Percentiles rank a stretch among this genome's conserved stretches.
Conservation (phyloP, 1,140 invertebrate species). For the Drosophila arizonae region DNA sequence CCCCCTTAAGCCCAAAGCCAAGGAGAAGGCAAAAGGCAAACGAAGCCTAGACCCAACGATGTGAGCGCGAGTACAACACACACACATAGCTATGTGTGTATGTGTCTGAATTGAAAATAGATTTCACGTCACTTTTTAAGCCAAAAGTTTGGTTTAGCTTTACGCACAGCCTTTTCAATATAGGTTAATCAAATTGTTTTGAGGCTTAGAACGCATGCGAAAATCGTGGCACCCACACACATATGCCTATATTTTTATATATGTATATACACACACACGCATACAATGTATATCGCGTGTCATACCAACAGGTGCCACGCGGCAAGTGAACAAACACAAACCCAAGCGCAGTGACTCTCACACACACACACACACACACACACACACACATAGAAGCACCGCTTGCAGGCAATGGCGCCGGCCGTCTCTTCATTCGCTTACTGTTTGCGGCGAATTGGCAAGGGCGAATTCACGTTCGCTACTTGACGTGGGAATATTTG, state of each 20-base stretch:
- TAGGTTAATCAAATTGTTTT: slow-evolving; percentile 23
- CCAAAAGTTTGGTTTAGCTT: slow-evolving; percentile 8
- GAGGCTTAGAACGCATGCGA: slow-evolving; percentile 14
- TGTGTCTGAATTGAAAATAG: slow-evolving; percentile 10
- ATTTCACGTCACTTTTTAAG: slow-evolving; percentile 40
- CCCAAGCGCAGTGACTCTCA: neutral
- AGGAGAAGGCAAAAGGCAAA: slow-evolving; percentile 58
- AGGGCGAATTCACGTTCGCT: slow-evolving; percentile 14
- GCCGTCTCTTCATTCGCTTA: neutral
- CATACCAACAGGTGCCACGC: slow-evolving; percentile 54
- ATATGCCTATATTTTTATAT: neutral
- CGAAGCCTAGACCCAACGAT: neutral
- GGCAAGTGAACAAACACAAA: slow-evolving; percentile 33
- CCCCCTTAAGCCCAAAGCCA: slow-evolving; percentile 78
- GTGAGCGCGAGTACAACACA: slow-evolving; percentile 29
- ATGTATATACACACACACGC: slow-evolving; percentile 4
- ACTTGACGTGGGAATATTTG: neutral
- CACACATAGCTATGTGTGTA: neutral
- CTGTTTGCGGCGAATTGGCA: slow-evolving; percentile 35
- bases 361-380: neutral
- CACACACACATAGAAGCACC: slow-evolving; percentile 31
- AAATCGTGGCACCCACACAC: slow-evolving; percentile 4
- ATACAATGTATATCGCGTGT: slow-evolving; percentile 49
- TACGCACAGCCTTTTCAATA: slow-evolving; percentile 10
- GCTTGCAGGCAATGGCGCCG: slow-evolving; percentile 11